Conservation (phyloP, 2,888 invertebrate genomes). For the Chymomyza procnemis region DNA sequence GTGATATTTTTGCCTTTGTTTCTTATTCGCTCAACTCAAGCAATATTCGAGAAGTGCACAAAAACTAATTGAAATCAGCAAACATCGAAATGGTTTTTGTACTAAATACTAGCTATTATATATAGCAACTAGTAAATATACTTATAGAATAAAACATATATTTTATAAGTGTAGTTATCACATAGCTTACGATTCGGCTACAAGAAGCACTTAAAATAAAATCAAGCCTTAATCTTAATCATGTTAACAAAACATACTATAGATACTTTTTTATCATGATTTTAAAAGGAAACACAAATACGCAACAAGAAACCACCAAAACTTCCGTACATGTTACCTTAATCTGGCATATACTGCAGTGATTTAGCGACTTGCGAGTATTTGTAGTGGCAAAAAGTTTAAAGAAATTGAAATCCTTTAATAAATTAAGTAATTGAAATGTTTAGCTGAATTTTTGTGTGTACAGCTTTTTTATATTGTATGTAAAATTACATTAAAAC, state of each 20-base stretch:
- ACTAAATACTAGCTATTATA: slow-evolving; percentile 14
- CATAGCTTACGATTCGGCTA: slow-evolving; percentile 59
- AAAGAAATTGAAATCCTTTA: slow-evolving; percentile 23
- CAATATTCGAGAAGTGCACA: slow-evolving; percentile 1
- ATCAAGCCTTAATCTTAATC: slow-evolving; percentile 16
- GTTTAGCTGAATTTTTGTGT: slow-evolving; percentile 53
- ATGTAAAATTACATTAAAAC: slow-evolving; percentile 15
- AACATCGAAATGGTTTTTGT: slow-evolving; percentile 65
- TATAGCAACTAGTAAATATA: not conserved
- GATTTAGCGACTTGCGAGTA: not conserved
- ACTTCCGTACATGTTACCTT: slow-evolving; percentile 72
- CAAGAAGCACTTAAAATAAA: slow-evolving; percentile 20
- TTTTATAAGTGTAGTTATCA: not conserved
- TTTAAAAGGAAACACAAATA: slow-evolving; percentile 32
- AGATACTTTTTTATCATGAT: slow-evolving; percentile 38
- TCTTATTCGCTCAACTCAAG: slow-evolving; percentile 10
- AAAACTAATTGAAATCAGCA: slow-evolving; percentile 19
- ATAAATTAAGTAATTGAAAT: slow-evolving; percentile 54
- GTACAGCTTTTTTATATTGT: slow-evolving; percentile 40
- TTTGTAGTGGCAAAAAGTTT: slow-evolving; percentile 28
- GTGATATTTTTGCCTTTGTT: slow-evolving; percentile 53
- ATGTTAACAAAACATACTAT: slow-evolving; percentile 3
- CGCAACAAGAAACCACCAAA: slow-evolving; percentile 66
- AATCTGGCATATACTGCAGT: not conserved
- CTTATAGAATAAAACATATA: not conserved